Evolutionary conservation across 2,888 invertebrate genomes (phyloP), one percentile per base, ranked within the genome.

Genomic region (Hypomecis atomaria): DNA sequence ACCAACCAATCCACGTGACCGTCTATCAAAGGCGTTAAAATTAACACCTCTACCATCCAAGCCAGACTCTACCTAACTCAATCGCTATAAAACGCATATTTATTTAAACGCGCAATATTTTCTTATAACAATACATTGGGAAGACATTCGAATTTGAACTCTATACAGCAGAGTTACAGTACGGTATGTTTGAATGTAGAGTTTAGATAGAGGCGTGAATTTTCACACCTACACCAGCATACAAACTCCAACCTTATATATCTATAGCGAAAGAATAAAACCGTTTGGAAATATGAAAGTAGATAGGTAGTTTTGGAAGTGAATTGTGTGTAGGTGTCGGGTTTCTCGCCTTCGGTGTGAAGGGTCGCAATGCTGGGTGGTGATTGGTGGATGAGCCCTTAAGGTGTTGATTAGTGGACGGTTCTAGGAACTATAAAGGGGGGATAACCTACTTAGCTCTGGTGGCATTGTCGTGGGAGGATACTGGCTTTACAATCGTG

Each of bases 291-390:
- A 1, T n/a, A 13, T 10, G 6, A 4, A 1, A 71, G 40, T 13
- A 69, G 61, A 79, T 88, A 70, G 44, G 78, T 59, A 74, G 48
- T 83, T 88, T 75, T 75, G 62, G 8, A 47, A 72, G 57, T 82
- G 36, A 50, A 61, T 62, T 56, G 9, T 42, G 59, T 61, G 75
- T 82, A 90, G 89, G 92, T 92, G 92, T 92, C 85, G 86, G 77
- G 84, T 92, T 91, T 92, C 92, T 79, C 92, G 92, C 92, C 90
- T 90, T 72, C 75, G 85, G 92, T 88, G 92, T 90, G 87, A 92
- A 92, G 92, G 92, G 91, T 87, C 89, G 77, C 65, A 69, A 76
- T 83, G 49, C 80, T 70, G 72, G 62, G 2, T 69, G 47, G 78
- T 84, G 85, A 92, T 92, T 92, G 92, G 92, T 84, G 67, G 78